These are phyloP conservation scores for Circaetus cinerascens DNA, from an alignment of 2,113 vertebrate species.

Conservation along the genomic window DNA sequence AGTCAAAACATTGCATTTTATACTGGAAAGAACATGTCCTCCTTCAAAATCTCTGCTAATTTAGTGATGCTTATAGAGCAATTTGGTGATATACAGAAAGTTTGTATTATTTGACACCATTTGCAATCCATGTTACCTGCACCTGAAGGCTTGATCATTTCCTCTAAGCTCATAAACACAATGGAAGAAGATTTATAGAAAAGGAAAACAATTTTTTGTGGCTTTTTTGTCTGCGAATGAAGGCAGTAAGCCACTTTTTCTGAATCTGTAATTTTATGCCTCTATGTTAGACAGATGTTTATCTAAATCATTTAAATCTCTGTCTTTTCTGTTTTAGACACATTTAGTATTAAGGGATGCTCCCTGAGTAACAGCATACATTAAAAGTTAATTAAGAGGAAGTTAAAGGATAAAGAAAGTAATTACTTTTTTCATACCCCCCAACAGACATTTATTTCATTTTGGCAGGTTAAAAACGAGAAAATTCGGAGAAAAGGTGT, in stretches of 20 bases:
- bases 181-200: background rate
- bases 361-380: constrained; percentile 53
- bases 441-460: constrained; percentile 48
- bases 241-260: constrained; percentile 33
- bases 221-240: background rate
- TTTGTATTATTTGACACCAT: background rate
- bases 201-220: background rate
- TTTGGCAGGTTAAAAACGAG: constrained; percentile 55
- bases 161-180: background rate
- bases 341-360: constrained; percentile 57
- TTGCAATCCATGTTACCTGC: background rate
- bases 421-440: constrained; percentile 56
- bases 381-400: constrained; percentile 76
- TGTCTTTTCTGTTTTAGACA: constrained; percentile 56
- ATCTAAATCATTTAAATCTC: constrained; percentile 72
- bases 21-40: background rate
- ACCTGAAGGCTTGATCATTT: background rate
- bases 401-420: constrained; percentile 48
- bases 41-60: background rate
- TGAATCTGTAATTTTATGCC: constrained; percentile 35
- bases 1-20: background rate
- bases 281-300: constrained; percentile 65
- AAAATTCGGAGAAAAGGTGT: constrained; percentile 29
- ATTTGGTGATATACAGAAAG: background rate
- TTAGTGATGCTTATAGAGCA: background rate